Evolutionary conservation across 1,140 invertebrate genomes (phyloP).

Genomic region (Stegodyphus dumicola): DNA sequence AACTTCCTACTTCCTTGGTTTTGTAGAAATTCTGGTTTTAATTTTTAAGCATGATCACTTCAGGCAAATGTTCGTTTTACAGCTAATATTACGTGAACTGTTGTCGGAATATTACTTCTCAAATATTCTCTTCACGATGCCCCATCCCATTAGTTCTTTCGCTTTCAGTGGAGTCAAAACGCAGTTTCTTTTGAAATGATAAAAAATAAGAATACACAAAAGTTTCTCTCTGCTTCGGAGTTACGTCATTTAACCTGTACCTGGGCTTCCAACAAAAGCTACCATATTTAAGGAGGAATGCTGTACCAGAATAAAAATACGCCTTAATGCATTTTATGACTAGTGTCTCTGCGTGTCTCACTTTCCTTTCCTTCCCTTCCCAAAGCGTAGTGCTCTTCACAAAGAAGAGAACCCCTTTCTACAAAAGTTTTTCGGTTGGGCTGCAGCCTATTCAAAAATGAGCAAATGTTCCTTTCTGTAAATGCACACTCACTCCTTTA

Average conservation of each 20-base stretch:
- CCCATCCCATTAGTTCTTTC: constrained; percentile 29
- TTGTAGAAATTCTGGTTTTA: too few species aligned
- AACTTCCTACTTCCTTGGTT: too few species aligned
- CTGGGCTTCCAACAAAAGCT: constrained; percentile 25
- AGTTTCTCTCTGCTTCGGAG: neutral
- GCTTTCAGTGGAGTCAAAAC: neutral
- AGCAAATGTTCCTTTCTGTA: constrained; percentile 28
- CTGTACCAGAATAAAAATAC: constrained; percentile 45
- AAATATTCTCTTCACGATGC: constrained; percentile 16
- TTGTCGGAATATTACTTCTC: neutral
- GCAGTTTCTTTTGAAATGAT: neutral
- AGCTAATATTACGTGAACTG: too few species aligned
- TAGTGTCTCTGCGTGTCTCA: constrained; percentile 43
- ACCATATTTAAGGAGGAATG: neutral
- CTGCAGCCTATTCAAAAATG: constrained; percentile 33
- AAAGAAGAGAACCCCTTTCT: too few species aligned
- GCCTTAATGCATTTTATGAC: constrained; percentile 59
- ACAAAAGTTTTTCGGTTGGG: constrained; percentile 34
- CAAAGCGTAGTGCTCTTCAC: neutral
- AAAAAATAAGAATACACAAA: constrained; percentile 3
- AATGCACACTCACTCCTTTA: constrained; percentile 24
- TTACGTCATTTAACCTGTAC: neutral
- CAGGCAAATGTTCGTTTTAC: too few species aligned
- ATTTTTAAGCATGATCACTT: too few species aligned
- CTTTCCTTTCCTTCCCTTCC: neutral